A percentile compares a stretch with the other conserved stretches of the same genome.
Conservation (phyloP, 2,113 vertebrate genomes). For the Eolophus roseicapilla region DNA sequence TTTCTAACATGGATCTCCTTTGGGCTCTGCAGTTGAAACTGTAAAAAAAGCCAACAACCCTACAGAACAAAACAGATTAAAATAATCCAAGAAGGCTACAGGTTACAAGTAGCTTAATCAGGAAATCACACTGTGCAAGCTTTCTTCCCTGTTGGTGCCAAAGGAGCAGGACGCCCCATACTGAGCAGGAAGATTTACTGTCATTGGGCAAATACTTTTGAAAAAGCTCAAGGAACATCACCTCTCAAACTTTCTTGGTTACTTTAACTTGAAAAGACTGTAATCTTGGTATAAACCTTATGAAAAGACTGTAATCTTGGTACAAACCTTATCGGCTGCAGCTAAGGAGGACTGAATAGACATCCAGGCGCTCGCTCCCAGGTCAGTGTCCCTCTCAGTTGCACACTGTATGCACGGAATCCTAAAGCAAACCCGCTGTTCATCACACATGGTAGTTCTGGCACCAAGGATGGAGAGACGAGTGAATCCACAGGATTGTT, state of each 20-base stretch:
- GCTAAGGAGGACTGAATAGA: not conserved
- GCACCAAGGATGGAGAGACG: not conserved
- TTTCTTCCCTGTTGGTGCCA: not conserved
- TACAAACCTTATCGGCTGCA: not conserved
- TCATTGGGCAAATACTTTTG: not conserved
- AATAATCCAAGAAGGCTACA: not conserved
- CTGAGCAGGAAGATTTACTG: not conserved
- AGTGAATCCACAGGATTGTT: not conserved
- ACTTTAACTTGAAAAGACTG: not conserved
- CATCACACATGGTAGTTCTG: not conserved
- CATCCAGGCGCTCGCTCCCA: rapidly evolving
- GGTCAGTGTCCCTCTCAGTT: not conserved
- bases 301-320: not conserved
- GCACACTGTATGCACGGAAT: rapidly evolving
- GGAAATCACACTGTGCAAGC: not conserved
- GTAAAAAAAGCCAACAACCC: not conserved
- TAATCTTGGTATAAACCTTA: not conserved
- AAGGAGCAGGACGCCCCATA: not conserved
- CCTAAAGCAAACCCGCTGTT: not conserved
- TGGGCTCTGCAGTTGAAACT: not conserved
- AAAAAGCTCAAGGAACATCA: not conserved
- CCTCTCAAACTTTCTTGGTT: not conserved
- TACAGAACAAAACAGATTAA: not conserved
- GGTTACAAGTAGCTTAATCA: not conserved
- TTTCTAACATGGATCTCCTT: not conserved